Conservation (phyloP, 2,888 invertebrate species). For the Drosophila paramelanica region DNA sequence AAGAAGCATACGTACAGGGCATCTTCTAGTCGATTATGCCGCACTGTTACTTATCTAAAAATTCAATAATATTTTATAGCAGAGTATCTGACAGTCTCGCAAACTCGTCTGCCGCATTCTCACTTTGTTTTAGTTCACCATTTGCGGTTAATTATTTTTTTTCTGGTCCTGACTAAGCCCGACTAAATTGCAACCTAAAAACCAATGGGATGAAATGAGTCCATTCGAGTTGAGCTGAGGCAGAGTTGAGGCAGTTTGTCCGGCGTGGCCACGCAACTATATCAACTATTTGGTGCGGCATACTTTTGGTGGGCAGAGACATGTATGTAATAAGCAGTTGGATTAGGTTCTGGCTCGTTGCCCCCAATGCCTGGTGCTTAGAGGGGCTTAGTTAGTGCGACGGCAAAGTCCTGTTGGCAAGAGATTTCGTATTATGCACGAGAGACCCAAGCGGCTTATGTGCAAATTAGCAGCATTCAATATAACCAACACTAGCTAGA, state of each 20-base stretch:
- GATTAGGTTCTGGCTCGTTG: slow-evolving; percentile 53
- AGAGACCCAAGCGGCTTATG: slow-evolving; percentile 71
- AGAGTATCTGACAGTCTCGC: not conserved
- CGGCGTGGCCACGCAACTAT: slow-evolving; percentile 27
- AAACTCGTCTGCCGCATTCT: not conserved
- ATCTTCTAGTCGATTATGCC: too few species aligned
- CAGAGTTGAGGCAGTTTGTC: slow-evolving; percentile 10
- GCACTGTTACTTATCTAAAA: too few species aligned
- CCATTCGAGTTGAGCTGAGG: slow-evolving; percentile 18
- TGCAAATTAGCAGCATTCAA: slow-evolving; percentile 80
- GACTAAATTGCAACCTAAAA: slow-evolving; percentile 48
- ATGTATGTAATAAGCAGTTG: slow-evolving; percentile 71
- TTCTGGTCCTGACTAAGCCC: slow-evolving; percentile 34
- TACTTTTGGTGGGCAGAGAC: slow-evolving; percentile 45
- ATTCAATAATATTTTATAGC: too few species aligned
- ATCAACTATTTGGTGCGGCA: slow-evolving; percentile 32
- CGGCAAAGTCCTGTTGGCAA: slow-evolving; percentile 57
- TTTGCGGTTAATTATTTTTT: slow-evolving; percentile 72
- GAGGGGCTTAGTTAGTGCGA: slow-evolving; percentile 56
- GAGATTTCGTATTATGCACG: slow-evolving; percentile 67
- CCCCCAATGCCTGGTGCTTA: slow-evolving; percentile 43
- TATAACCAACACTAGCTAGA: slow-evolving; percentile 57
- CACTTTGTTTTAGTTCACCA: slow-evolving; percentile 35
- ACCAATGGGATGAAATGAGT: slow-evolving; percentile 62
- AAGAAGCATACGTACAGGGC: not conserved